A percentile compares a stretch with the other conserved stretches of the same genome.
Conservation (phyloP, 2,113 vertebrate genomes). For the Polyodon spathula region DNA sequence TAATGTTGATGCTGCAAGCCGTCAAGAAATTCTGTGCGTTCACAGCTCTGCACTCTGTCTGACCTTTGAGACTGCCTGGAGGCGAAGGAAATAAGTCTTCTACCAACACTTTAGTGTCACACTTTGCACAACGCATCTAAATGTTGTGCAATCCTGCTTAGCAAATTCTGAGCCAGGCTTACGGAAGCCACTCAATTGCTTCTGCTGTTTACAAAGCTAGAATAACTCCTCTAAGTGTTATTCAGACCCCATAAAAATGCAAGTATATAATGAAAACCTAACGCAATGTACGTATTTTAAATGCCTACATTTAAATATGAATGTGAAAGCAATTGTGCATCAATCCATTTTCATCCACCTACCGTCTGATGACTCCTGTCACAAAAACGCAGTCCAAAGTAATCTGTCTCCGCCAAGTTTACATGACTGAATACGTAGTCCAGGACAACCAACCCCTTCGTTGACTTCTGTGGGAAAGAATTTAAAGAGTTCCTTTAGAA, state of each 20-base stretch:
- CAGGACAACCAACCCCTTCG: slow-evolving; percentile 71
- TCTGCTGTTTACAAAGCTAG: neutral
- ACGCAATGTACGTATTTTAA: slow-evolving; percentile 8
- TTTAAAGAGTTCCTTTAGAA: slow-evolving; percentile 16
- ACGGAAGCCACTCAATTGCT: slow-evolving; percentile 1
- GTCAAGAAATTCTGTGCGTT: slow-evolving; percentile 13
- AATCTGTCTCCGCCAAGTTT: slow-evolving; percentile 76
- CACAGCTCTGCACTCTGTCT: slow-evolving; percentile 20
- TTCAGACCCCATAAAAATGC: neutral
- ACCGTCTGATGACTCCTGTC: slow-evolving; percentile 82
- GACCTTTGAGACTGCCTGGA: slow-evolving; percentile 16
- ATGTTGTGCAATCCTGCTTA: slow-evolving; percentile 3
- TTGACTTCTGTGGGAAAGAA: slow-evolving; percentile 81
- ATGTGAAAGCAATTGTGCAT: neutral
- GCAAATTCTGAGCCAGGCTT: neutral
- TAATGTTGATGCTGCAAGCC: neutral
- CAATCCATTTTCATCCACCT: slow-evolving; percentile 36
- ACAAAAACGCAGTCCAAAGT: slow-evolving; percentile 86
- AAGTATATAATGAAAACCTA: neutral
- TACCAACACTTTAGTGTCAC: slow-evolving; percentile 2
- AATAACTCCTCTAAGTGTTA: neutral
- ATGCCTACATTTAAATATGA: neutral
- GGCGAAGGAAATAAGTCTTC: slow-evolving; percentile 25
- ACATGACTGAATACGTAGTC: slow-evolving; percentile 75
- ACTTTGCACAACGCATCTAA: slow-evolving; percentile 8